Conservation (phyloP, 2,797 vertebrate genomes). For the Labroides dimidiatus region DNA sequence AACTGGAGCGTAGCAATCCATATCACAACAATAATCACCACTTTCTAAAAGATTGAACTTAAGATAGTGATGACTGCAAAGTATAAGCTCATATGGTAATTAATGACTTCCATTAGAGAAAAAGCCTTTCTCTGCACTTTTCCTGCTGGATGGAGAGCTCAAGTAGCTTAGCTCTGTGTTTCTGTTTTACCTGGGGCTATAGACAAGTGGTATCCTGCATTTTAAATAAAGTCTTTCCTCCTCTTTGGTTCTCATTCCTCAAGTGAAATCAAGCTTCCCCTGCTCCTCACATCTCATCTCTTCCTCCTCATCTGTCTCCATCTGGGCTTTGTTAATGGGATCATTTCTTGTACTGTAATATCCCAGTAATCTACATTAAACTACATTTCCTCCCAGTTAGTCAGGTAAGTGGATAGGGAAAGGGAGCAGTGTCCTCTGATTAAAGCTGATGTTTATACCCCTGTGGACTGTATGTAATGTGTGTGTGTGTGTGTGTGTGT, state of each 20-base stretch:
- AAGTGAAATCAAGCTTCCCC: conserved; percentile 57
- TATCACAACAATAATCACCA: conserved; percentile 44
- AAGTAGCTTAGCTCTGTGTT: conserved; percentile 74
- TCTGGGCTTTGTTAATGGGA: conserved; percentile 53
- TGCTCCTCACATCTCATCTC: conserved; percentile 29
- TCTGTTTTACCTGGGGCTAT: conserved; percentile 73
- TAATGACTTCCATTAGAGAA: conserved; percentile 76
- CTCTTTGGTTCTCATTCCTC: conserved; percentile 51
- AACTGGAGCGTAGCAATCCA: background rate
- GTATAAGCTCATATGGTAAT: conserved; percentile 71
- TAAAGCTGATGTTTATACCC: conserved; percentile 13
- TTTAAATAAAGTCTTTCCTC: conserved; percentile 70
- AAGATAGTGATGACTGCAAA: conserved; percentile 65
- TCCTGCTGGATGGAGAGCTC: conserved; percentile 71
- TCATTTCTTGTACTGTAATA: conserved; percentile 52
- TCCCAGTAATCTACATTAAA: conserved; percentile 45
- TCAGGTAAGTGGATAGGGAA: conserved; percentile 33
- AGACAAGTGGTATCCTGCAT: conserved; percentile 79
- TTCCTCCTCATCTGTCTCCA: conserved; percentile 48
- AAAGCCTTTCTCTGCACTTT: conserved; percentile 79
- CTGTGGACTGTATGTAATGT: conserved; percentile 7
- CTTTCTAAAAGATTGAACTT: conserved; percentile 47
- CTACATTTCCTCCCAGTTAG: conserved; percentile 46
- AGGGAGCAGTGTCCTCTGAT: conserved; percentile 33
- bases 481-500: conserved; percentile 21